Percentiles rank a stretch among this genome's conserved stretches.
These are phyloP conservation scores for Neolamprologus kungweensis DNA, from an alignment of 2,113 vertebrate genomes.

Conservation along the genomic window DNA sequence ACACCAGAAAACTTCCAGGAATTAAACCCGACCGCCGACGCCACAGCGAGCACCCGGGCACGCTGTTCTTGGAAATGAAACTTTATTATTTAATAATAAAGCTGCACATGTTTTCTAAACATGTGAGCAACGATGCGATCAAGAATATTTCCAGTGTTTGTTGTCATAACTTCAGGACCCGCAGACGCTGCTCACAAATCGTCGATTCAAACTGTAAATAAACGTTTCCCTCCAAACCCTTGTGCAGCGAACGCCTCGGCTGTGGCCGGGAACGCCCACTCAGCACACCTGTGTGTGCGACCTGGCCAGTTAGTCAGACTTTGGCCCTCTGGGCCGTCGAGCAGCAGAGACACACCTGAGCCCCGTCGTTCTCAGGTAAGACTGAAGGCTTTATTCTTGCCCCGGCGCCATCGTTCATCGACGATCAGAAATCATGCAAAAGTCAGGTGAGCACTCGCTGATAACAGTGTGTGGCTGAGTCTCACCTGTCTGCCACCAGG, in stretches of 20 bases:
- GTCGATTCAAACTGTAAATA: background rate
- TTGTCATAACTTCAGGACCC: background rate
- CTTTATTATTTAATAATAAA: background rate
- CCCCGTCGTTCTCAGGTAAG: background rate
- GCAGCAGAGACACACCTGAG: background rate
- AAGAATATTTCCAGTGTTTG: background rate
- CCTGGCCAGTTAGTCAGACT: background rate
- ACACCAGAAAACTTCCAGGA: background rate
- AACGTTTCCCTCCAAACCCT: background rate
- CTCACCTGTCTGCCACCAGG: constrained; percentile 96
- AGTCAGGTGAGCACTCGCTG: background rate
- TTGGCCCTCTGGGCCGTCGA: background rate
- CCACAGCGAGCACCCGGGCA: background rate
- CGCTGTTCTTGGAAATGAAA: background rate
- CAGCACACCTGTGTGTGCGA: background rate
- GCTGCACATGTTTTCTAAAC: background rate
- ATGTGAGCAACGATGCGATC: background rate
- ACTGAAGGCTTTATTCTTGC: background rate
- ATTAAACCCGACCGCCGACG: background rate
- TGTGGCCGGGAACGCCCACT: background rate
- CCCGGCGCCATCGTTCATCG: rapidly evolving
- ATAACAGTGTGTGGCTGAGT: background rate
- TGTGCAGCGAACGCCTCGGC: background rate
- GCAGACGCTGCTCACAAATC: background rate
- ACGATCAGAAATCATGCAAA: background rate